Conservation (phyloP, 2,797 vertebrate genomes). For the Graptemys geographica region DNA sequence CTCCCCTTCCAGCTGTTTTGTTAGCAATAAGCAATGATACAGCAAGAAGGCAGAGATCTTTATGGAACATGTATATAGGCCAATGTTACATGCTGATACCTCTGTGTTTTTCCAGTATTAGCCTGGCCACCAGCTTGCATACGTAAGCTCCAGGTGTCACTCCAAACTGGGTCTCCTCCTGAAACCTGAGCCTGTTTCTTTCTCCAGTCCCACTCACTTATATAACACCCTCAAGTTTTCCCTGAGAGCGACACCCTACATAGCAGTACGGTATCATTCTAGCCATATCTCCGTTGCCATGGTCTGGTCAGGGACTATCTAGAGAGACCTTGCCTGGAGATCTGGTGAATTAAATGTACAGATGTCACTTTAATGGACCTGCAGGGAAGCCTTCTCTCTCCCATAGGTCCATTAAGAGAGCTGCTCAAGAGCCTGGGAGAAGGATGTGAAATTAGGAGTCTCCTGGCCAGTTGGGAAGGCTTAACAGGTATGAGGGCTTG, state of each 20-base stretch:
- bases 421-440: background rate
- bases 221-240: background rate
- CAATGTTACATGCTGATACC: rapidly evolving
- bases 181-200: background rate
- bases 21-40: background rate
- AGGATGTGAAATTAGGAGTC: background rate
- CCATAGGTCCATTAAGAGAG: background rate
- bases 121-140: background rate
- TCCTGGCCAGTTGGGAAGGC: background rate
- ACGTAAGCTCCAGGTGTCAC: background rate
- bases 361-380: rapidly evolving
- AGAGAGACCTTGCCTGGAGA: background rate
- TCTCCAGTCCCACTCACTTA: background rate
- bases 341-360: background rate
- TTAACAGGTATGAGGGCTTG: background rate
- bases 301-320: background rate
- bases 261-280: too few species aligned
- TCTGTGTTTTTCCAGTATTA: background rate
- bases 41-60: background rate
- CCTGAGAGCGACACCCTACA: background rate
- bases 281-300: background rate
- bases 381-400: background rate
- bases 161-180: background rate
- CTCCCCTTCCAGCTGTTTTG: rapidly evolving
- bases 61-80: background rate